Evolutionary conservation across 2,113 vertebrate genomes (phyloP).

Genomic region (Apodemus sylvaticus): DNA sequence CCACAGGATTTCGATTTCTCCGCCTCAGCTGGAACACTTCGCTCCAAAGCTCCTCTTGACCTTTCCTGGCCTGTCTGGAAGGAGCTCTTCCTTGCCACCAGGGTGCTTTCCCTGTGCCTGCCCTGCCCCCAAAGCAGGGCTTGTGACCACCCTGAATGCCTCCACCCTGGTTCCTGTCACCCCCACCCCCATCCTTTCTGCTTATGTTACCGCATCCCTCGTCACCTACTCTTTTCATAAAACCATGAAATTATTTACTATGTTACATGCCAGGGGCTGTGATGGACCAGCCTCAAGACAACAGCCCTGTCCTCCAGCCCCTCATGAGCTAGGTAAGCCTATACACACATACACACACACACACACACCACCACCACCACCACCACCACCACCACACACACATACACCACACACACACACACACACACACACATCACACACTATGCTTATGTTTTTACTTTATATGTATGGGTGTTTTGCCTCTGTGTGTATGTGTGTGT

Average conservation of each 20-base stretch:
- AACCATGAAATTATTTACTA: background rate
- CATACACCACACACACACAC: no score
- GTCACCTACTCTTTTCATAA: no score
- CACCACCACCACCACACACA: no score
- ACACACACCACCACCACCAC: no score
- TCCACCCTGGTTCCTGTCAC: rapidly evolving
- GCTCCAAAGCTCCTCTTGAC: background rate
- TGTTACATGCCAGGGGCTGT: background rate
- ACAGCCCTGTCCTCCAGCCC: background rate
- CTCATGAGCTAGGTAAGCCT: background rate
- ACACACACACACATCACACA: no score
- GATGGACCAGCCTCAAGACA: background rate
- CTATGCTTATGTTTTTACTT: no score
- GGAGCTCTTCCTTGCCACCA: background rate
- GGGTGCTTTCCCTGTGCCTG: background rate
- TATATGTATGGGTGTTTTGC: no score
- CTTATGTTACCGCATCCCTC: background rate
- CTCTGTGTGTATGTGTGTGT: background rate
- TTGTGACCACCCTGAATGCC: background rate
- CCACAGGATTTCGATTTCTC: background rate
- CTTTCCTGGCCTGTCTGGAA: background rate
- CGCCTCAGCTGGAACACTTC: background rate
- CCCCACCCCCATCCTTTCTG: no score
- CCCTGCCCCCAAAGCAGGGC: background rate
- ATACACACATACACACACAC: no score